Evolutionary conservation across 2,888 invertebrate genomes (phyloP).

Genomic region (Xestia sexstrigata): DNA sequence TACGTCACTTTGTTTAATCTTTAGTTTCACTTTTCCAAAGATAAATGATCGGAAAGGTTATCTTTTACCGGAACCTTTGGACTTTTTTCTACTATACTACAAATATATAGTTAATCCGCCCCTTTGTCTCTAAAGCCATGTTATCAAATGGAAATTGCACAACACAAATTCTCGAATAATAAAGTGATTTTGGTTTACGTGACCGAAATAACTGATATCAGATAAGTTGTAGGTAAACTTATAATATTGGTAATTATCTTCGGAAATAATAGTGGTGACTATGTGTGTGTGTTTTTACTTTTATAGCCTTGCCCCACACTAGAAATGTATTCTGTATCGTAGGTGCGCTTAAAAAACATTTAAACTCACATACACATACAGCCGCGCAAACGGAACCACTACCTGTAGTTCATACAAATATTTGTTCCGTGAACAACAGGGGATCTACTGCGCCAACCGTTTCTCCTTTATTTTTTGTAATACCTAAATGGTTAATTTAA

Average conservation of each 20-base stretch:
- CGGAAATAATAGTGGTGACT: background rate
- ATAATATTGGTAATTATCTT: background rate
- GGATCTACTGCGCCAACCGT: too few relatives aligned
- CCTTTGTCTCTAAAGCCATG: background rate
- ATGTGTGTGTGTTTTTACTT: background rate
- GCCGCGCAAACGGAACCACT: too few relatives aligned
- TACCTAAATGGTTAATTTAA: too few relatives aligned
- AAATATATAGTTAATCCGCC: background rate
- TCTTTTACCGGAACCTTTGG: background rate
- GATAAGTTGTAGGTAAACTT: slow-evolving; percentile 6
- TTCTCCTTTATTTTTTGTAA: background rate
- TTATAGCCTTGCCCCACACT: too few relatives aligned
- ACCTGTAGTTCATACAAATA: too few relatives aligned
- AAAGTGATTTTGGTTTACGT: background rate
- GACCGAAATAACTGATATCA: slow-evolving; percentile 5
- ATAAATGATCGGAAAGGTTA: too few relatives aligned
- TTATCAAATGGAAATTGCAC: background rate
- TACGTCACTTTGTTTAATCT: background rate
- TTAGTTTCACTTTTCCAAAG: background rate
- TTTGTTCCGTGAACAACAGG: too few relatives aligned
- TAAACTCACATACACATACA: too few relatives aligned
- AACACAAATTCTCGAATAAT: background rate
- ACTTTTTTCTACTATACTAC: background rate
- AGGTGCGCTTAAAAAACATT: too few relatives aligned
- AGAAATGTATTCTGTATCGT: too few relatives aligned